Evolutionary conservation across 2,113 vertebrate species (phyloP), one percentile per base, ranked within the genome.

Genomic region (Passer montanus): DNA sequence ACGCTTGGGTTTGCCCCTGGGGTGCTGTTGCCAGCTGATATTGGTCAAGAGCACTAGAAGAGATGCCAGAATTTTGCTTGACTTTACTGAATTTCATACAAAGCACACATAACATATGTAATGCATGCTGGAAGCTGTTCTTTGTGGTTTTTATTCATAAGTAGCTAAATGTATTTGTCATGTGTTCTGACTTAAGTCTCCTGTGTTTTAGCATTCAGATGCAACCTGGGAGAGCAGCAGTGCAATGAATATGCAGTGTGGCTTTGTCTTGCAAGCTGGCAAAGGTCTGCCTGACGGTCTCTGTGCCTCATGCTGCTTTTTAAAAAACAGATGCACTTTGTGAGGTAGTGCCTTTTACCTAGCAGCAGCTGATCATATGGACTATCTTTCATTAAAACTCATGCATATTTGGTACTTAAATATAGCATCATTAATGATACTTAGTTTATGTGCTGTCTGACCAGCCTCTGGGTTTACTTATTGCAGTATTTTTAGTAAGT

Each of bases 401-500:
- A 0, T 28, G 27, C 14, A 3, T 74, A 21, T 81, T 74, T 95
- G 44, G 14, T 84, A 84, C 16, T 33, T 64, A 81, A 75, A 74
- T 58, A 17, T 4, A 55, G 19, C 17, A 28, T 75, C 22, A 9
- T 59, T 70, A 63, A 41, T 44, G 47, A 21, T 81, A 43, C 8
- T 79, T 52, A 28, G 39, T 73, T 66, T 62, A 37, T 55, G 23
- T 90, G 47, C 85, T 56, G 18, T 64, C n/a, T 76, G 66, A 68
- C 26, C 15, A 16, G 53, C 64, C 33, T 77, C 17, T 74, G n/a
- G 47, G 33, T 75, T 39, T 81, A 46, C 30, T 84, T 88, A 62
- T 1, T 87, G 37, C 49, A 47, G 60, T 94, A 68, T 94, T 96
- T 95, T 93, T 90, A 90, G 52, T 81, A 84, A 67, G 78, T 1